Base-by-base conservation (phyloP, 2,797 vertebrate species). In the Leuciscus waleckii region DNA sequence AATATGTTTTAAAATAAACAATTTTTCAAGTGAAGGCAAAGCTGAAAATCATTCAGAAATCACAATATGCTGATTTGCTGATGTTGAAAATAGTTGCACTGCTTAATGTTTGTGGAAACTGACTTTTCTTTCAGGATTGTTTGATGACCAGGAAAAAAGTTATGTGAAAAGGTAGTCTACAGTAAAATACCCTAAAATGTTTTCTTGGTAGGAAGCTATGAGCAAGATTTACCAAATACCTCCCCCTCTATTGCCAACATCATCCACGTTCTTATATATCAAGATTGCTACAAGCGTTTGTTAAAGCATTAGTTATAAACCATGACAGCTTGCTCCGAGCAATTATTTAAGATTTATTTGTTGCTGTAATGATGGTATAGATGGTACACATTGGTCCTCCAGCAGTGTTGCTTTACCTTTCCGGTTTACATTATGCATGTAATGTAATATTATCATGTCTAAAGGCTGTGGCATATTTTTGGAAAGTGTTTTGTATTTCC, bases 361-460 rank as follows among this genome's bases (percentile, higher is more conserved):
- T 65, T 78, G 70, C 63, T 81, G 77, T 43, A 69, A 49, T 82
- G 51, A 54, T 7, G 41, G 54, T 56, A 71, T 69, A 58, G 29
- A 81, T 76, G 70, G 5, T 67, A 37, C 49, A 82, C 46, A 51
- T 77, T 35, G 29, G 16, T 82, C 63, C 68, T 79, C 49, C 46
- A 56, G 79, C 71, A 82, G 71, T 16, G 86, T 43, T 11, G 26
- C 58, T 76, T 70, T 76, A 68, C 81, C 56, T 79, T 80, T 49
- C 37, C 68, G 69, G 75, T 35, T 71, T 74, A 54, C 58, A 73
- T 68, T 76, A 26, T 76, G 87, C 89, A 86, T 92, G 93, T 93
- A 92, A 93, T 92, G 91, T 89, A 92, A 93, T 87, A 89, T 92
- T 92, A 93, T 91, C 89, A 89, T 91, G 90, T 89, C 90, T 89